Evolutionary conservation across 2,797 vertebrate genomes (phyloP).

Genomic region (Linurgus olivaceus): DNA sequence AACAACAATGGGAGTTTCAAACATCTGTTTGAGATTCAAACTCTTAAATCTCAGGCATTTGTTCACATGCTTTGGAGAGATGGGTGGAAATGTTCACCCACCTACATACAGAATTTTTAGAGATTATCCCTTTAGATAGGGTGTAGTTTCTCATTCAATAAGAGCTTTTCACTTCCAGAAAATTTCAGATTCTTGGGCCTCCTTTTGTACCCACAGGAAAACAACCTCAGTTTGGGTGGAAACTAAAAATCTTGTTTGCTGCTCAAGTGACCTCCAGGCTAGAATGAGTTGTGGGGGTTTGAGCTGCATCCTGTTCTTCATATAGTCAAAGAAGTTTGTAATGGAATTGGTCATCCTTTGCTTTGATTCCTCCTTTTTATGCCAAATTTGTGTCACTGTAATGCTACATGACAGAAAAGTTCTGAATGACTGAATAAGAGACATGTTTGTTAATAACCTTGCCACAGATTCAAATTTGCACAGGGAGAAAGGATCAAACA

Average conservation of each 20-base stretch:
- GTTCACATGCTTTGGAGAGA: not conserved
- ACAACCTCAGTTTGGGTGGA: not conserved
- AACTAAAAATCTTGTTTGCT: not conserved
- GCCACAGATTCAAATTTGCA: not conserved
- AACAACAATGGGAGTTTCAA: not conserved
- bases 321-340: not conserved
- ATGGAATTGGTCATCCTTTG: not conserved
- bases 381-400: not conserved
- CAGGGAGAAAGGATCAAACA: conserved; percentile 11
- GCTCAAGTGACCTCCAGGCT: not conserved
- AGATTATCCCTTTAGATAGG: not conserved
- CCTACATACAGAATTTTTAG: not conserved
- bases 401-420: not conserved
- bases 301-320: not conserved
- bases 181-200: not conserved
- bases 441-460: not conserved
- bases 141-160: not conserved
- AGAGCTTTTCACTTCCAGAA: not conserved
- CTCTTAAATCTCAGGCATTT: not conserved
- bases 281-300: not conserved
- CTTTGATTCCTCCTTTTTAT: not conserved
- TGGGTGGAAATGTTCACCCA: not conserved
- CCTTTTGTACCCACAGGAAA: not conserved
- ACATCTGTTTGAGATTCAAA: not conserved
- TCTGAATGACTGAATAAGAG: not conserved